phyloP scores from a whole-genome alignment of 2,113 vertebrate species.

The Chionis minor region DNA sequence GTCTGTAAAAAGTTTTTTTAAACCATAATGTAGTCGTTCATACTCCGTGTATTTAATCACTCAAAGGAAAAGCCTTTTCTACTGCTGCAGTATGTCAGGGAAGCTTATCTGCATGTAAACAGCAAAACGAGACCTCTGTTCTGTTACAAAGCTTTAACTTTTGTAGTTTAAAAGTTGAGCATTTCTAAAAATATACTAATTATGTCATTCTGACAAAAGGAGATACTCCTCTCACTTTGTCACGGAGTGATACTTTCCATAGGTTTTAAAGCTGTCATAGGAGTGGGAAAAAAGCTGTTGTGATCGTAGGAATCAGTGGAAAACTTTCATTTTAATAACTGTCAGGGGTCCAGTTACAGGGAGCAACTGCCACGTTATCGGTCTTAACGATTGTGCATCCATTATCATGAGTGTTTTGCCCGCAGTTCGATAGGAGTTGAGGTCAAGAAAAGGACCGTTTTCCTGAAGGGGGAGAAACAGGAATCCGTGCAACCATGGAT shows the following conservation, averaged over 20 bases:
- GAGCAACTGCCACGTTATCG: neutral
- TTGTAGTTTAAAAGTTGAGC: neutral
- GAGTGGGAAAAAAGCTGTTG: neutral
- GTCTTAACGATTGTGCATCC: neutral
- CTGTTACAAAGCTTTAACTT: neutral
- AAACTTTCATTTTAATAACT: neutral
- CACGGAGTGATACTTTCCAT: neutral
- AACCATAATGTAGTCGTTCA: neutral
- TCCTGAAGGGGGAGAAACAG: neutral
- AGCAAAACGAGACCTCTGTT: neutral
- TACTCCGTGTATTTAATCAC: neutral
- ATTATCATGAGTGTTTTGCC: neutral
- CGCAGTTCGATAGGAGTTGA: neutral
- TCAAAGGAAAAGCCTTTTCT: neutral
- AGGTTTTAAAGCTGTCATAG: neutral
- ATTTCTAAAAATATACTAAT: neutral
- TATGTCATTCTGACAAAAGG: neutral
- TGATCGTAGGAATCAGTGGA: neutral
- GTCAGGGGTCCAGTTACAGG: neutral
- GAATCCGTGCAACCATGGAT: neutral
- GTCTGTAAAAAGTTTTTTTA: neutral
- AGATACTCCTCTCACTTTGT: neutral
- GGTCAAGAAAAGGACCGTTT: neutral
- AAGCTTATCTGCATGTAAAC: slow-evolving; percentile 10
- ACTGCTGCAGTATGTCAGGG: neutral